Conservation (phyloP, 2,113 vertebrate species). For the human (Homo sapiens) region GRCh38 chr1:20114501-20115000, state of each 20-base stretch:
- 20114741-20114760: not conserved
- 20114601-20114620: fast-evolving
- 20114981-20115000: not conserved
- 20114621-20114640: not conserved
- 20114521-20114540: not conserved
- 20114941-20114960: not conserved
- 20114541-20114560: not conserved
- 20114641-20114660: not conserved
- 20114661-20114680: not conserved
- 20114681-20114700: fast-evolving
- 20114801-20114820: not conserved
- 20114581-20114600: fast-evolving
- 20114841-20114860: not conserved
- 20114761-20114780: fast-evolving
- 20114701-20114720: not conserved
- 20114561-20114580: fast-evolving
- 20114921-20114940: not conserved
- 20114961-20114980: not conserved
- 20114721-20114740: not conserved
- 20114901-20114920: not conserved
- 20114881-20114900: not conserved
- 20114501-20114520: fast-evolving
- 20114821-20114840: not conserved
- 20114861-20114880: not conserved
- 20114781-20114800: not conserved